A percentile compares a stretch with the other conserved stretches of the same genome.
Conservation (phyloP, 2,113 vertebrate genomes). For the Anthoscopus minutus region DNA sequence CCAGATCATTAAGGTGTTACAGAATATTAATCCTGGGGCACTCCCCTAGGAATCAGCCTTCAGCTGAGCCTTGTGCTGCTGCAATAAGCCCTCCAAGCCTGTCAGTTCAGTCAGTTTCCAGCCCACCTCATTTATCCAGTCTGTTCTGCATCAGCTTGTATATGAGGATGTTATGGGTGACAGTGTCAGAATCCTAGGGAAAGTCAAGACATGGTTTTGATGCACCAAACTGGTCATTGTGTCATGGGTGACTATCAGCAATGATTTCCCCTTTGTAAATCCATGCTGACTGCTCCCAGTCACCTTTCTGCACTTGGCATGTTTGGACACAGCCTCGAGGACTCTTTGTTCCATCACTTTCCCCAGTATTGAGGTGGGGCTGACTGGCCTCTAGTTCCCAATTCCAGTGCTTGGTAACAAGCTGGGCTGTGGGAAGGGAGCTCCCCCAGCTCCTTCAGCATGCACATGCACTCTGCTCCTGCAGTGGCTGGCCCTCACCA, state of each 20-base stretch:
- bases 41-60: background rate
- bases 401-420: background rate
- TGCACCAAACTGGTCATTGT: background rate
- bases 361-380: accelerated
- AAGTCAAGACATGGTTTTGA: background rate
- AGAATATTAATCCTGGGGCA: background rate
- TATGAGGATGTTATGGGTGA: background rate
- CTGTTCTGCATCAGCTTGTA: background rate
- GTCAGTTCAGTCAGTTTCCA: background rate
- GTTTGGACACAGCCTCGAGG: background rate
- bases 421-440: background rate
- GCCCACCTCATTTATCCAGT: background rate
- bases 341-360: background rate
- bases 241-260: background rate
- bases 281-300: background rate
- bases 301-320: background rate
- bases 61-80: background rate
- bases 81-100: background rate
- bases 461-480: accelerated
- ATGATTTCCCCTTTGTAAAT: background rate
- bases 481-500: background rate
- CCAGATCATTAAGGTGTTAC: background rate
- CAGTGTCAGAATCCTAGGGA: background rate
- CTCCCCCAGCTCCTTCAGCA: background rate
- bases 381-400: background rate